phyloP scores from a whole-genome alignment of 64 coral and sea anemone species.

The Pocillopora verrucosa region DNA sequence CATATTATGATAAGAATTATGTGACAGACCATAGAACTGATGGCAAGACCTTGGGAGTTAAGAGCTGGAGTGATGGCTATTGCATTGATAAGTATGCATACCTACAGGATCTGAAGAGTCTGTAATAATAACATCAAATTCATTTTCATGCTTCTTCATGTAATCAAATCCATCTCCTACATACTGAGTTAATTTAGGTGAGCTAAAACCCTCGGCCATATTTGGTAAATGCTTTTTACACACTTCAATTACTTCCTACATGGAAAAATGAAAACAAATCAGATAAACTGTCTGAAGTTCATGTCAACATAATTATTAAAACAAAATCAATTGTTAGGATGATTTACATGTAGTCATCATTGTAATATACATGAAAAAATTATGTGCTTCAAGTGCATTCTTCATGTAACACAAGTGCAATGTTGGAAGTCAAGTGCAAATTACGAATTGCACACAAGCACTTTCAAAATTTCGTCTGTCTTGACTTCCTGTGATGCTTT shows the following conservation, averaged over 20 bases:
- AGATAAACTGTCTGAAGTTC: not conserved
- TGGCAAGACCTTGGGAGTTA: too few species aligned
- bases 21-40: too few species aligned
- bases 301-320: not conserved
- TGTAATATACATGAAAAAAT: not conserved
- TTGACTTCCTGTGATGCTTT: too few species aligned
- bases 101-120: slow-evolving; percentile 96
- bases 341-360: too few species aligned
- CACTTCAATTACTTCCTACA: slow-evolving; percentile 88
- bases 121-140: slow-evolving; percentile 97
- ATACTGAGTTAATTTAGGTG: slow-evolving; percentile 75
- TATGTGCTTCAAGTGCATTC: too few species aligned
- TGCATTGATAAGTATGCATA: slow-evolving; percentile 8
- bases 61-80: too few species aligned
- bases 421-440: not conserved
- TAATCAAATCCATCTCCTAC: slow-evolving; percentile 96
- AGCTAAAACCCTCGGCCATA: slow-evolving; percentile 75
- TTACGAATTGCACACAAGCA: too few species aligned
- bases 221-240: slow-evolving; percentile 86
- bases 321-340: not conserved
- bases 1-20: too few species aligned
- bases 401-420: not conserved
- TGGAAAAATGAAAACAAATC: not conserved
- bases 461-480: too few species aligned
- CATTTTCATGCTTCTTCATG: slow-evolving; percentile 84